Percentiles rank a stretch among this genome's conserved stretches.
phyloP scores from a whole-genome alignment of 2,113 vertebrate species.

The Pachycephala philippinensis region DNA sequence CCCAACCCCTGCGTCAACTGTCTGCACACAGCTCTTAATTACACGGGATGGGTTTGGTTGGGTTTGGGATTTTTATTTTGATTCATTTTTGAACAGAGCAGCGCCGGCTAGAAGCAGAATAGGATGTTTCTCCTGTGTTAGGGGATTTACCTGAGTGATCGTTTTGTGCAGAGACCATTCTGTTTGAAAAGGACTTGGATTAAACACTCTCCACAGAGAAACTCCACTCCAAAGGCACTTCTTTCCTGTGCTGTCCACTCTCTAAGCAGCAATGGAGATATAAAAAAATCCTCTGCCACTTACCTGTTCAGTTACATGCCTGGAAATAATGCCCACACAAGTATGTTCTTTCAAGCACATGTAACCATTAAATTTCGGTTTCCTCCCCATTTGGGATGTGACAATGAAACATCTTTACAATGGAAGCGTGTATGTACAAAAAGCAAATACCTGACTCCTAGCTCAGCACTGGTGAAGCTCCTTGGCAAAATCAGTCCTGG shows the following conservation, averaged over 20 bases:
- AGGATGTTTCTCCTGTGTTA: neutral
- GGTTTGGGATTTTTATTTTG: too few relatives aligned
- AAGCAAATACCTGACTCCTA: neutral
- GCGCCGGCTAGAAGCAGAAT: rapidly evolving
- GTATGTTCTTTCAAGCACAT: neutral
- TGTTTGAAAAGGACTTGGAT: neutral
- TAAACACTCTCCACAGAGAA: neutral
- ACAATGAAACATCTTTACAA: neutral
- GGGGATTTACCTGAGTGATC: neutral
- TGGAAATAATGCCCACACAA: neutral
- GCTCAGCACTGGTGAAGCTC: neutral
- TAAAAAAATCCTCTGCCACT: neutral
- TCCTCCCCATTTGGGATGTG: neutral
- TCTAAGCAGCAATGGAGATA: rapidly evolving
- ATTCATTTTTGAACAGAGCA: neutral
- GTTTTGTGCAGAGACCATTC: neutral
- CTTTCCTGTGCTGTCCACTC: neutral
- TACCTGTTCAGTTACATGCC: rapidly evolving
- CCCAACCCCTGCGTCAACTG: neutral
- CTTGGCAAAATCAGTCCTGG: neutral
- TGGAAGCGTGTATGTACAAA: rapidly evolving
- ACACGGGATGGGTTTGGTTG: rapidly evolving
- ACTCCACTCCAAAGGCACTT: neutral
- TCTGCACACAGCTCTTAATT: neutral
- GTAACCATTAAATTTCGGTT: neutral